These are phyloP conservation scores for Abramis brama DNA, from an alignment of 2,113 vertebrate species.

Conservation along the genomic window DNA sequence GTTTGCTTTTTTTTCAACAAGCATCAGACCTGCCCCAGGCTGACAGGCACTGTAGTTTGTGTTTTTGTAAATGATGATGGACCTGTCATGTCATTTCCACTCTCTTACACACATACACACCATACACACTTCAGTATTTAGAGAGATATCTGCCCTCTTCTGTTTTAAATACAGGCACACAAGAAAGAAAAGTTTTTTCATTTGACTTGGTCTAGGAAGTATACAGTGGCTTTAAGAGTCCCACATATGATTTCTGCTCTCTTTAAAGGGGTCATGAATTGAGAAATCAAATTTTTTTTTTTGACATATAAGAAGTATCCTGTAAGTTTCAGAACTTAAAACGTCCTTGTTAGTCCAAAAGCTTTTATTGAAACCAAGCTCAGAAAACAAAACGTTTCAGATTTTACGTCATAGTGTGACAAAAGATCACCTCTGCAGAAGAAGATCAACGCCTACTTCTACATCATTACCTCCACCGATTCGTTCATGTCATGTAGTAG, in stretches of 20 bases:
- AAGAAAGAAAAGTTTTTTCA: neutral
- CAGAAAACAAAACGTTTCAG: too few relatives aligned
- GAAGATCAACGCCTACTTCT: too few relatives aligned
- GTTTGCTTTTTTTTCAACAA: neutral
- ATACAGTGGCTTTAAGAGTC: neutral
- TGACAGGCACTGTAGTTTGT: constrained; percentile 6
- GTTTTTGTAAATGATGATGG: constrained; percentile 36
- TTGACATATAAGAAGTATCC: too few relatives aligned
- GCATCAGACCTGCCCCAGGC: neutral
- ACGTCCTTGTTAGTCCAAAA: too few relatives aligned
- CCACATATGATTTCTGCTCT: neutral
- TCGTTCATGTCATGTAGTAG: too few relatives aligned
- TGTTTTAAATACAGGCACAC: constrained; percentile 7
- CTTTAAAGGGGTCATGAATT: neutral
- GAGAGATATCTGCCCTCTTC: neutral
- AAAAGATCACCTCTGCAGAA: too few relatives aligned
- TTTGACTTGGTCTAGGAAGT: neutral
- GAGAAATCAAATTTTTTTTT: too few relatives aligned
- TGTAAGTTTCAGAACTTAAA: too few relatives aligned
- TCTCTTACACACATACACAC: neutral
- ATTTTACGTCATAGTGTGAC: too few relatives aligned
- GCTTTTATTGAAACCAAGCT: too few relatives aligned
- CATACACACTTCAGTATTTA: neutral
- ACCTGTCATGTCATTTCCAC: neutral
- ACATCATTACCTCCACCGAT: too few relatives aligned